Percentiles rank a stretch among this genome's conserved stretches.
Evolutionary conservation across 2,797 vertebrate species (phyloP).

Genomic region (Syndactyla subalaris): DNA sequence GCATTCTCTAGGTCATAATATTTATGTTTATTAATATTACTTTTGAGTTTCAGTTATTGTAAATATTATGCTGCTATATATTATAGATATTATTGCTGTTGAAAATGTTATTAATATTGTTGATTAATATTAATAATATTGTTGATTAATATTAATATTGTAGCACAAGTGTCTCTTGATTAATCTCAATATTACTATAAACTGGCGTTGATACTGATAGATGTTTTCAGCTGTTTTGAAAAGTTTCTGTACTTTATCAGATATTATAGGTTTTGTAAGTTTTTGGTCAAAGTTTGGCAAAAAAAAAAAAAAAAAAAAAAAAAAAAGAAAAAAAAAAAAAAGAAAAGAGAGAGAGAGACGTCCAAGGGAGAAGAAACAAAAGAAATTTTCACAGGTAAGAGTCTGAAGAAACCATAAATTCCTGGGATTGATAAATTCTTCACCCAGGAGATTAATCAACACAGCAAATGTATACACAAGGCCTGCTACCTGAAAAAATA

Average conservation of each 20-base stretch:
- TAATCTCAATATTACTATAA: neutral
- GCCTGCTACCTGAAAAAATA: neutral
- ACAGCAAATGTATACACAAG: neutral
- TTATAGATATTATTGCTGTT: neutral
- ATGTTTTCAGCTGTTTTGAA: neutral
- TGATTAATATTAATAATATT: neutral
- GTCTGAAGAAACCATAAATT: neutral
- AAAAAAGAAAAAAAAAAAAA: neutral
- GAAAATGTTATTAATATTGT: too few species aligned
- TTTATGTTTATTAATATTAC: neutral
- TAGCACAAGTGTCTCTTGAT: neutral
- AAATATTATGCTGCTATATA: neutral
- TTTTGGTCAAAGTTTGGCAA: neutral
- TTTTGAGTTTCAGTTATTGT: neutral
- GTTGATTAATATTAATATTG: neutral
- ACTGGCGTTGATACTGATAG: neutral
- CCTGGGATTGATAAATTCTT: neutral
- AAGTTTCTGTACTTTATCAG: neutral
- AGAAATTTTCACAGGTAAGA: neutral
- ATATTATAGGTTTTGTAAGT: neutral
- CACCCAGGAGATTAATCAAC: rapidly evolving
- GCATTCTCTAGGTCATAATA: neutral
- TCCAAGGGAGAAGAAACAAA: neutral
- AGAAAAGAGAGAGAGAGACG: too few species aligned
- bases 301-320: neutral